Evolutionary conservation across 1,140 invertebrate genomes (phyloP).

Genomic region (Anastrepha obliqua): DNA sequence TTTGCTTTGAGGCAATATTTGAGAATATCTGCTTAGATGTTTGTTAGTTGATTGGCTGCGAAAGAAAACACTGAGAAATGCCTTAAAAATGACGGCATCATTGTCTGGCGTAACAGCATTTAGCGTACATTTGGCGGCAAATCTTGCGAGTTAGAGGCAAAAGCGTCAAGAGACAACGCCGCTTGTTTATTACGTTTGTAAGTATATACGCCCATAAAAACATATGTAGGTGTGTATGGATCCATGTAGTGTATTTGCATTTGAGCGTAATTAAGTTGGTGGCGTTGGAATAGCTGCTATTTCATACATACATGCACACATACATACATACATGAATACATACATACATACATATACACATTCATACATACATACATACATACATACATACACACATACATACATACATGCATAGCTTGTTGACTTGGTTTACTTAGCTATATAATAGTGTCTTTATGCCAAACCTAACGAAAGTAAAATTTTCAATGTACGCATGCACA

Average conservation of each 20-base stretch:
- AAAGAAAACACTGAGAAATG: constrained; percentile 49
- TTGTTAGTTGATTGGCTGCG: constrained; percentile 26
- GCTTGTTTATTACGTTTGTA: not conserved
- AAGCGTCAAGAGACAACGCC: not conserved
- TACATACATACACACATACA: not conserved
- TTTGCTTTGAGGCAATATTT: not conserved
- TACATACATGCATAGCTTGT: not conserved
- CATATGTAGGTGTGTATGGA: too few relatives aligned
- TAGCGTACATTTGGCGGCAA: not conserved
- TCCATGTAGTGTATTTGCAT: too few relatives aligned
- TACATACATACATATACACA: not conserved
- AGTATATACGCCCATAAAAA: too few relatives aligned
- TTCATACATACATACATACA: not conserved
- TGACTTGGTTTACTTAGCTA: constrained; percentile 16
- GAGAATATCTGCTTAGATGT: constrained; percentile 8
- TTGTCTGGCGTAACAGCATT: not conserved
- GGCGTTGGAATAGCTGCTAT: not conserved
- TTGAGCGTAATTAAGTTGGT: not conserved
- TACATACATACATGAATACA: not conserved
- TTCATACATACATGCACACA: not conserved
- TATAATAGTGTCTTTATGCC: constrained; percentile 8
- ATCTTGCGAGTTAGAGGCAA: not conserved
- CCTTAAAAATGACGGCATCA: constrained; percentile 39
- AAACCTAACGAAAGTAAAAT: constrained; percentile 19
- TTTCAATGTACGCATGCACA: not conserved